Conservation (phyloP, 2,888 invertebrate genomes). For the Ormia ochracea region DNA sequence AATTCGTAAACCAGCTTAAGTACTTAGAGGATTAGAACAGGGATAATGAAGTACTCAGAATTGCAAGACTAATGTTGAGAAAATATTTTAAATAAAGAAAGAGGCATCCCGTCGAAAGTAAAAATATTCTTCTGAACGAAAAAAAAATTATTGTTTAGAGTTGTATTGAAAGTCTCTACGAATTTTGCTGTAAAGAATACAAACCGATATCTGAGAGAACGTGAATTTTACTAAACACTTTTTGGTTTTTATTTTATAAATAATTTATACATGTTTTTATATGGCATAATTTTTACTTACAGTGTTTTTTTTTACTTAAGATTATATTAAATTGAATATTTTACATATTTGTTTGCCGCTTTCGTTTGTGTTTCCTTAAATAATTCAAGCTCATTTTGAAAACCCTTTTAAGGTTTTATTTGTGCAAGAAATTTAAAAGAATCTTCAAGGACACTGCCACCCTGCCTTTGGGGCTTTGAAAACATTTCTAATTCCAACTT, state of each 20-base stretch:
- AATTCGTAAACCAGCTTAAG: too few species aligned
- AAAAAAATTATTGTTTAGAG: too few species aligned
- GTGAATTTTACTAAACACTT: slow-evolving; percentile 1
- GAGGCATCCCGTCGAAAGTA: too few species aligned
- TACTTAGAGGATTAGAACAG: too few species aligned
- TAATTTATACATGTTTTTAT: neutral
- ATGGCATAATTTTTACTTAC: slow-evolving; percentile 56
- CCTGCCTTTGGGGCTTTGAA: too few species aligned
- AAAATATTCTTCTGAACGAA: too few species aligned
- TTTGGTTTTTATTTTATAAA: neutral
- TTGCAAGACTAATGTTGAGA: too few species aligned
- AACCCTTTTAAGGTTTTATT: slow-evolving; percentile 42
- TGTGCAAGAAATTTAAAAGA: neutral
- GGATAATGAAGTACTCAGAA: too few species aligned
- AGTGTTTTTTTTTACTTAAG: slow-evolving; percentile 22
- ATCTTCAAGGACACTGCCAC: neutral
- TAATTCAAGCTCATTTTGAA: slow-evolving; percentile 2
- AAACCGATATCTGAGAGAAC: neutral
- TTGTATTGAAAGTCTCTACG: too few species aligned
- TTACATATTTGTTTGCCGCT: slow-evolving; percentile 49
- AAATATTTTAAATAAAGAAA: too few species aligned
- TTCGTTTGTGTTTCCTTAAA: slow-evolving; percentile 40
- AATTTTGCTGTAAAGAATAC: neutral
- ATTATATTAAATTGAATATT: slow-evolving; percentile 1
- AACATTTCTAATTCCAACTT: too few species aligned